Conservation (phyloP, 2,888 invertebrate genomes). For the Lysandra bellargus region DNA sequence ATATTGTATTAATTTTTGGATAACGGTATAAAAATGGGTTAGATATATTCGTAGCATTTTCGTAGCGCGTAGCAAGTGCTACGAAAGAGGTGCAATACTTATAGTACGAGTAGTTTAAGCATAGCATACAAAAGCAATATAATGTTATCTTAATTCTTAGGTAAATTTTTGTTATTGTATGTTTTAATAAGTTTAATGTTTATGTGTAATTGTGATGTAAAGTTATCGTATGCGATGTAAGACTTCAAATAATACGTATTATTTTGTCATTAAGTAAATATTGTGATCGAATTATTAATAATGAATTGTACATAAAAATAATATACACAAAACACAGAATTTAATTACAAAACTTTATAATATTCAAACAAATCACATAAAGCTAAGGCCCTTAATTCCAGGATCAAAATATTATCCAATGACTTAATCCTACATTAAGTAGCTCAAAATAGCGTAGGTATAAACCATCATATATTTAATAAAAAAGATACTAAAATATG, state of each 20-base stretch:
- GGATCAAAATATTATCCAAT: neutral
- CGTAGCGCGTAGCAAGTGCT: neutral
- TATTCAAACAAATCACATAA: no score
- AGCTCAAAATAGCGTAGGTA: neutral
- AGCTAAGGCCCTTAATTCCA: no score
- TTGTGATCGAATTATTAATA: neutral
- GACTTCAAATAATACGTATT: neutral
- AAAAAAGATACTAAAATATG: neutral
- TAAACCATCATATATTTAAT: neutral
- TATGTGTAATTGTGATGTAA: neutral
- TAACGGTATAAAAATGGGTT: neutral
- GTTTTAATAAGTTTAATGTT: neutral
- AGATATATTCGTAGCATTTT: neutral
- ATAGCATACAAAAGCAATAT: neutral
- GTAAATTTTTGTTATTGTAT: neutral
- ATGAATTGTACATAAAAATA: constrained; percentile 9
- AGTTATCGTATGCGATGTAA: neutral
- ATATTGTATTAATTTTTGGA: neutral
- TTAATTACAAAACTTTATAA: neutral
- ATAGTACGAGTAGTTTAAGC: neutral
- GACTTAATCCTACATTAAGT: neutral
- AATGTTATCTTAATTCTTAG: neutral
- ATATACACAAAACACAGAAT: neutral
- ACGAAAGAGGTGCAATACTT: neutral
- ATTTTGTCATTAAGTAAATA: neutral